Percentiles rank a stretch among this genome's conserved stretches.
Conservation (phyloP, 1,140 invertebrate genomes). For the Drosophila bipectinata region DNA sequence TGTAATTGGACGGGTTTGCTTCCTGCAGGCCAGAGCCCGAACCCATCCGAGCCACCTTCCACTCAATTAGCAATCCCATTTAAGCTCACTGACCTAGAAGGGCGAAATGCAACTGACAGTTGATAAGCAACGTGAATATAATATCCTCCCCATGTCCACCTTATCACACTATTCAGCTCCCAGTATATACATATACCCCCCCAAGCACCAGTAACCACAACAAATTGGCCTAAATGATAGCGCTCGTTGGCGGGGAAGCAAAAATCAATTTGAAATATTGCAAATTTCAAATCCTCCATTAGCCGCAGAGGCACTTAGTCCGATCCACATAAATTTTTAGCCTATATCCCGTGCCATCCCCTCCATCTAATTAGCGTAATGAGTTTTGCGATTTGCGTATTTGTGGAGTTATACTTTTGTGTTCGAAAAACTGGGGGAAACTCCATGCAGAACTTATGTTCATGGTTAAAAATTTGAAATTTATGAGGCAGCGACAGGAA, state of each 20-base stretch:
- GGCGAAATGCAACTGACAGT: constrained; percentile 57
- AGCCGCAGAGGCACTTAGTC: constrained; percentile 42
- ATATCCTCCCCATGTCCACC: neutral
- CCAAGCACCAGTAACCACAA: constrained; percentile 10
- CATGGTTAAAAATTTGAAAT: constrained; percentile 66
- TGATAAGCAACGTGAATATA: constrained; percentile 43
- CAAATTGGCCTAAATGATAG: constrained; percentile 65
- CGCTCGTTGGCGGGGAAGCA: constrained; percentile 30
- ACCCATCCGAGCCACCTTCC: constrained; percentile 17
- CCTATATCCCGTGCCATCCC: neutral
- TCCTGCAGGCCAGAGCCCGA: constrained; percentile 14
- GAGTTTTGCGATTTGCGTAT: constrained; percentile 70
- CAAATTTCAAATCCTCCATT: constrained; percentile 44
- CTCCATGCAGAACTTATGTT: constrained; percentile 62
- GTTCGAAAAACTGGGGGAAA: constrained; percentile 31
- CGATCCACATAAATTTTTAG: constrained; percentile 51
- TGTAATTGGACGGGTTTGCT: constrained; percentile 13
- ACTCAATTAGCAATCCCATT: constrained; percentile 55
- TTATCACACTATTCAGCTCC: neutral
- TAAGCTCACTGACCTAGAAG: constrained; percentile 47
- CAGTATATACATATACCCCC: neutral
- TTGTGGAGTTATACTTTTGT: constrained; percentile 43
- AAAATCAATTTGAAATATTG: constrained; percentile 69
- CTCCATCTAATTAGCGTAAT: constrained; percentile 71
- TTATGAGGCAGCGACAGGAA: constrained; percentile 63